Evolutionary conservation across 1,140 invertebrate genomes (phyloP).

Genomic region (Maniola jurtina): DNA sequence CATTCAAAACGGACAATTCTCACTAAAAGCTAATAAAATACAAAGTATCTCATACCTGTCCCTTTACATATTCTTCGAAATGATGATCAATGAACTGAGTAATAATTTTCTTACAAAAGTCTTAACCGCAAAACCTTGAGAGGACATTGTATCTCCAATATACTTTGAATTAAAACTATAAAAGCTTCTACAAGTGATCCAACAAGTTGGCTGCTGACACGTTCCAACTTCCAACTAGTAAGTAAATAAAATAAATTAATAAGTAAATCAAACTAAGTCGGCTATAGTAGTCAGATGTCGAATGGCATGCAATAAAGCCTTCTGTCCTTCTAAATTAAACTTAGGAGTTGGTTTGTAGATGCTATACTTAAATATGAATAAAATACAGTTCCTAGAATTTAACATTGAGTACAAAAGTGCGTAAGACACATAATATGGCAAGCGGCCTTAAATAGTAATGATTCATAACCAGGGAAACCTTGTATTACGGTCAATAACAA

Average conservation of each 20-base stretch:
- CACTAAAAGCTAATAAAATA: background rate
- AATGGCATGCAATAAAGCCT: no score
- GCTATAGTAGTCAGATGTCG: no score
- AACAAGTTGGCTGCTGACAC: no score
- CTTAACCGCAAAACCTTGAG: slow-evolving; percentile 13
- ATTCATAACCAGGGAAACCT: slow-evolving; percentile 34
- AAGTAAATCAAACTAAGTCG: no score
- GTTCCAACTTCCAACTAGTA: no score
- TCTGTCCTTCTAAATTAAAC: no score
- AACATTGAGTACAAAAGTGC: background rate
- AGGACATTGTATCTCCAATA: background rate
- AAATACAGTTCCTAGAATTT: slow-evolving; percentile 13
- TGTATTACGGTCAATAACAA: slow-evolving; percentile 10
- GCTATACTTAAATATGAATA: slow-evolving; percentile 11
- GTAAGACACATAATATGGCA: slow-evolving; percentile 34
- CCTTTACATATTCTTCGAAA: background rate
- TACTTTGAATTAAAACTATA: no score
- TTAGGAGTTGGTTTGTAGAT: background rate
- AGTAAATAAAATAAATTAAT: no score
- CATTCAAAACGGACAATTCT: background rate
- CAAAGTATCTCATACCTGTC: background rate
- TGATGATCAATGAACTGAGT: slow-evolving; percentile 3
- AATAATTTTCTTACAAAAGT: slow-evolving; percentile 4
- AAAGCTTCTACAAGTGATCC: no score
- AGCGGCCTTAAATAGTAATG: slow-evolving; percentile 41